Evolutionary conservation across 2,797 vertebrate species (phyloP).

Genomic region (Crax fasciolata): DNA sequence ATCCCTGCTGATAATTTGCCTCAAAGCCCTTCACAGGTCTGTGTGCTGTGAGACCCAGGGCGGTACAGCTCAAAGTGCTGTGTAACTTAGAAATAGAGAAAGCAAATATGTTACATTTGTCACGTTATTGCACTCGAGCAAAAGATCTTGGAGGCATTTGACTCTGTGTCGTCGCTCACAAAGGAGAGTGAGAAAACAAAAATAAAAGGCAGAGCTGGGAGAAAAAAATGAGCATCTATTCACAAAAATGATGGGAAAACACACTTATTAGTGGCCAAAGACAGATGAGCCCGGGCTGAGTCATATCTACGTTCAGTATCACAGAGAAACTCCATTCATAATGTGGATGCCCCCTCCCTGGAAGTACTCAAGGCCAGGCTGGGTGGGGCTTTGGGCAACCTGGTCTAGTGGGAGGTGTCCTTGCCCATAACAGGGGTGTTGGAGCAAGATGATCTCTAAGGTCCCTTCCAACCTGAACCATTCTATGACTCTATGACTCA

Average conservation of each 20-base stretch:
- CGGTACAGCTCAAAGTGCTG: not conserved
- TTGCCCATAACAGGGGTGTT: too few species aligned
- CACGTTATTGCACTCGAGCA: not conserved
- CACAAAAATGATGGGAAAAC: not conserved
- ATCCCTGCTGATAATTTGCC: not conserved
- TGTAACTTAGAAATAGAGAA: not conserved
- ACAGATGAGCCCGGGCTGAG: not conserved
- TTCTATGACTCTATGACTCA: too few species aligned
- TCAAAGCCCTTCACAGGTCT: not conserved
- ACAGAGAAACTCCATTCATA: not conserved
- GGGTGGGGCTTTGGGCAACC: too few species aligned
- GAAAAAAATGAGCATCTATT: not conserved
- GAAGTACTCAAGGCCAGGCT: too few species aligned
- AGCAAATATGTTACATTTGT: not conserved
- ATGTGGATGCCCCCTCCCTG: too few species aligned
- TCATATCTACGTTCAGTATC: not conserved
- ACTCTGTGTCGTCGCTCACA: not conserved
- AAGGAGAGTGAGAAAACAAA: not conserved
- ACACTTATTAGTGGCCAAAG: not conserved
- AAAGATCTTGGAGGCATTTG: not conserved
- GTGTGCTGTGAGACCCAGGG: accelerated
- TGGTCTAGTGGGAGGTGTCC: too few species aligned
- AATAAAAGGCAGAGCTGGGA: not conserved
- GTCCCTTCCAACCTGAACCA: too few species aligned
- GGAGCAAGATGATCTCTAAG: too few species aligned